Base-by-base conservation (phyloP, 1,140 invertebrate genomes). In the Choristoneura fumiferana region DNA sequence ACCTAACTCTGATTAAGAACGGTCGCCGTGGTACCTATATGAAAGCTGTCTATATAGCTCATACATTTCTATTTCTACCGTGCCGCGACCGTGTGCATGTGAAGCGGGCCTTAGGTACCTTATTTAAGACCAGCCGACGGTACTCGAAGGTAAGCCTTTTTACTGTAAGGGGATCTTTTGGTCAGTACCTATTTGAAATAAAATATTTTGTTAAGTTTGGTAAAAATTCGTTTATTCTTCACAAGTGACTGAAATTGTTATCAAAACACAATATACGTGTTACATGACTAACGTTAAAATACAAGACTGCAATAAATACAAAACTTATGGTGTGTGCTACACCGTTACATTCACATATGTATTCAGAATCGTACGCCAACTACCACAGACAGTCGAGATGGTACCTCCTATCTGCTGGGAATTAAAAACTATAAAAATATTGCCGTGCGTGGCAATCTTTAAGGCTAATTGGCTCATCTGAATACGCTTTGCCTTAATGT, bases 181-280 rank as follows among this genome's bases (percentile, higher is more conserved):
- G n/a, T n/a, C n/a, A n/a, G n/a, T n/a, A n/a, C n/a, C n/a, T n/a
- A n/a, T n/a, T n/a, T 3, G 22, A 29, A 29, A 29, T 29, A 6
- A 29, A 29, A 29, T 29, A 29, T 3, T 9, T 18, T 45, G 12
- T 37, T 64, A 71, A 62, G 69, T 84, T 84, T 87, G 81, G 83
- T 88, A 86, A 86, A 85, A 87, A 82, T 78, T 79, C 73, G 65
- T 86, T 88, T 88, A 78, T 87, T 73, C 68, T 74, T 80, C 83
- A 87, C 82, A 84, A 82, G 85, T 88, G 84, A 87, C 85, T 88
- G 85, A 84, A 86, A 88, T 81, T 75, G 78, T 87, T 85, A 88
- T 86, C 74, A 79, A 84, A 87, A 87, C 83, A 87, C 82, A 83
- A 84, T 84, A 84, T 70, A 82, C 73, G 82, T 82, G 81, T 87